These are phyloP conservation scores for Bambusicola thoracicus DNA, from an alignment of 2,113 vertebrate genomes.

Conservation along the genomic window DNA sequence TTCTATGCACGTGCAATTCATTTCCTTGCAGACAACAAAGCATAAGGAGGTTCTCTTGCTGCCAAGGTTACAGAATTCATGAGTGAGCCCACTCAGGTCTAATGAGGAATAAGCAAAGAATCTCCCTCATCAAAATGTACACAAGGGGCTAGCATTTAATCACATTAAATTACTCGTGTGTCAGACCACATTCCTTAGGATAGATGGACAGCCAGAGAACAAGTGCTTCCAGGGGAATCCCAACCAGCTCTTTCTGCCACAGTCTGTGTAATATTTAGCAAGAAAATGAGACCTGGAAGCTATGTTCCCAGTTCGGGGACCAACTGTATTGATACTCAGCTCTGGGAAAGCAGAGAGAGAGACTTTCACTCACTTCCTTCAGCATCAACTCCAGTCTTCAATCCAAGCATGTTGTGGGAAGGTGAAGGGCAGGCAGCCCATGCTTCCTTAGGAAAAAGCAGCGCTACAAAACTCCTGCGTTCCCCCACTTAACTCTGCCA, in stretches of 20 bases:
- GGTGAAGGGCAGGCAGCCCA: background rate
- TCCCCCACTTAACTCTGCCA: background rate
- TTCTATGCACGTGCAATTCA: constrained; percentile 50
- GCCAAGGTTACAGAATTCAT: constrained; percentile 60
- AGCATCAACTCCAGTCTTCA: accelerated
- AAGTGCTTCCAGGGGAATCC: background rate
- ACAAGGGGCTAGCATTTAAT: background rate
- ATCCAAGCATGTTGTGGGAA: background rate
- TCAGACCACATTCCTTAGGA: background rate
- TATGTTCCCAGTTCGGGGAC: background rate
- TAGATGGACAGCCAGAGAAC: background rate
- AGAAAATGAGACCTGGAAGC: background rate
- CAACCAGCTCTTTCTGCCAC: background rate
- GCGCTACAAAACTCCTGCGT: background rate
- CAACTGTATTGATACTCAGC: background rate
- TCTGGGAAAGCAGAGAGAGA: background rate
- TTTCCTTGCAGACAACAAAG: constrained; percentile 49
- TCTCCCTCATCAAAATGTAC: background rate
- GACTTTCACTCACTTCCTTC: background rate
- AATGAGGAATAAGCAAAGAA: constrained; percentile 38
- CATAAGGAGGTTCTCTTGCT: constrained; percentile 42
- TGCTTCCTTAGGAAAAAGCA: background rate
- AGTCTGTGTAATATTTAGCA: background rate
- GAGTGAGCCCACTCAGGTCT: constrained; percentile 24
- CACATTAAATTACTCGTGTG: background rate